A percentile compares a stretch with the other conserved stretches of the same genome.
phyloP scores from a whole-genome alignment of 2,888 invertebrate genomes.

The Nowickia ferox region DNA sequence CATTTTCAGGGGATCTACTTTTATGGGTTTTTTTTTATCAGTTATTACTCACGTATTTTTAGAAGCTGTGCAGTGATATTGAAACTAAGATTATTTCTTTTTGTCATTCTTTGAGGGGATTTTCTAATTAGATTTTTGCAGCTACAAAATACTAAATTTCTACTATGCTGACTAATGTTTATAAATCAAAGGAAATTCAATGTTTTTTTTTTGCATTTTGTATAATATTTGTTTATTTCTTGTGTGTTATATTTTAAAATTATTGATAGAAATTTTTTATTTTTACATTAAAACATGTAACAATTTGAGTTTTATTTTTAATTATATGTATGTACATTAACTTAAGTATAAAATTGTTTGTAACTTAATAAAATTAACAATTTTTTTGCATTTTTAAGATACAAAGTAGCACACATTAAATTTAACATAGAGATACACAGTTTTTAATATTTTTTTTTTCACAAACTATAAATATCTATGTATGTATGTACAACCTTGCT shows the following conservation, averaged over 20 bases:
- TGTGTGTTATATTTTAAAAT: constrained; percentile 54
- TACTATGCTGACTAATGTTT: too few relatives aligned
- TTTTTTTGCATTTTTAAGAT: constrained; percentile 43
- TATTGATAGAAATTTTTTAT: constrained; percentile 47
- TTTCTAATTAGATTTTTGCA: too few relatives aligned
- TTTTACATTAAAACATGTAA: constrained; percentile 71
- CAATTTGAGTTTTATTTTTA: constrained; percentile 26
- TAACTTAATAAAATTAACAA: constrained; percentile 44
- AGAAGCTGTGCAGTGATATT: too few relatives aligned
- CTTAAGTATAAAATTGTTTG: constrained; percentile 37
- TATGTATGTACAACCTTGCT: neutral
- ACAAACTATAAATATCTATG: too few relatives aligned
- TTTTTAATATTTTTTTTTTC: neutral
- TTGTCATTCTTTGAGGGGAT: too few relatives aligned
- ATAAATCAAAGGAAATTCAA: too few relatives aligned
- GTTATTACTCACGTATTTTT: too few relatives aligned
- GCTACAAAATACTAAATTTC: too few relatives aligned
- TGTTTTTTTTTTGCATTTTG: neutral
- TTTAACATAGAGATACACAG: constrained; percentile 43
- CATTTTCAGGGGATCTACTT: neutral
- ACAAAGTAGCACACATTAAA: constrained; percentile 67
- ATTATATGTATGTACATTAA: constrained; percentile 21
- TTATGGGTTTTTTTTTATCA: neutral
- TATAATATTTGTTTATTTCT: constrained; percentile 20
- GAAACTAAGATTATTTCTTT: too few relatives aligned